Percentiles rank a stretch among this genome's conserved stretches.
Evolutionary conservation across 2,797 vertebrate genomes (phyloP).

Genomic region (Moxostoma hubbsi): DNA sequence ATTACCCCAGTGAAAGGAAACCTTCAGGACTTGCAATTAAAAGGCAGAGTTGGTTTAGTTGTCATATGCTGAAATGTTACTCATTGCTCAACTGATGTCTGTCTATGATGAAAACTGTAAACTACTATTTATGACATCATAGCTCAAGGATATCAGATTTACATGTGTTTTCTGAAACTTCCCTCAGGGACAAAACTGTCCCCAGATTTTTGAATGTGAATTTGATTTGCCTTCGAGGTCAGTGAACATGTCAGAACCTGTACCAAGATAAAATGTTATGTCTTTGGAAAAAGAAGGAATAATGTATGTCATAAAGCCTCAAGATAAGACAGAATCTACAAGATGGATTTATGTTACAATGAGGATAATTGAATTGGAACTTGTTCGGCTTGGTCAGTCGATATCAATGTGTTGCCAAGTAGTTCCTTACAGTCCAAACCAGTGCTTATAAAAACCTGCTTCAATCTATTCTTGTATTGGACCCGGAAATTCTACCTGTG

Average conservation of each 20-base stretch:
- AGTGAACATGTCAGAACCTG: slow-evolving; percentile 36
- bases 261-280: slow-evolving; percentile 12
- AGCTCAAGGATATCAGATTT: slow-evolving; percentile 2
- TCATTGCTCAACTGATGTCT: too few species aligned
- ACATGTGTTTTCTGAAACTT: slow-evolving; percentile 1
- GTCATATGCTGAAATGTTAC: slow-evolving; percentile 11
- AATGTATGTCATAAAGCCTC: neutral
- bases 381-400: neutral
- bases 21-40: slow-evolving; percentile 25
- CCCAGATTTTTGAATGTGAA: neutral
- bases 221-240: slow-evolving; percentile 14
- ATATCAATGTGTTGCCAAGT: slow-evolving; percentile 9
- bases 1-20: slow-evolving; percentile 62
- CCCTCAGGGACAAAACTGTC: slow-evolving; percentile 16
- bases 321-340: slow-evolving; percentile 1
- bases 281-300: slow-evolving; percentile 11
- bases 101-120: neutral
- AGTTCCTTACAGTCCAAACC: slow-evolving; percentile 4
- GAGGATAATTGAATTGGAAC: neutral
- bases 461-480: slow-evolving; percentile 22
- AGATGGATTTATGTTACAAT: neutral
- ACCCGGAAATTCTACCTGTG: slow-evolving; percentile 32
- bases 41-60: slow-evolving; percentile 24
- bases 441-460: slow-evolving; percentile 5
- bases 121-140: neutral